Evolutionary conservation across 2,113 vertebrate genomes (phyloP), one percentile per base, ranked within the genome.

Genomic region (Antennarius striatus): DNA sequence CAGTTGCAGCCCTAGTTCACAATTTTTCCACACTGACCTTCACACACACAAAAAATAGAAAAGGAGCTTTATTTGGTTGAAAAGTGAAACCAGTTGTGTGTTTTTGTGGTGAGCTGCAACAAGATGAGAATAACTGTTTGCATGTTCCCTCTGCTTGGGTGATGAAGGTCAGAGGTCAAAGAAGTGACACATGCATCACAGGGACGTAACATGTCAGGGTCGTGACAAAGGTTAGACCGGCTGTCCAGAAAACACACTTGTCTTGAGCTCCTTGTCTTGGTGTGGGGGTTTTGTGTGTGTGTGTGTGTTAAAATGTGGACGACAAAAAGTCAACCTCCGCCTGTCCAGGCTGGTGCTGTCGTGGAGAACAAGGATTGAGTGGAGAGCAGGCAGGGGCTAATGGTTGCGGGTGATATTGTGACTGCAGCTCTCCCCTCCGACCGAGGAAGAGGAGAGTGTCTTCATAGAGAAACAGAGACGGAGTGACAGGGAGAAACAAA

Each of bases 341-440:
- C 47, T 68, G 66, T 59, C 56, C 73, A 54, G 39, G 60, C 7
- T 17, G 10, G 73, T 58, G 68, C 22, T 74, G 73, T 74, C 45
- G 68, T 49, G 92, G 93, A 88, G 91, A 92, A 88, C 91, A 88
- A 73, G 93, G 79, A 69, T 47, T 71, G 94, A 90, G 92, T 87
- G 93, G 94, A 93, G 94, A 95, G 91, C 87, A 43, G 93, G 90
- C 93, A 92, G 90, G 77, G 84, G 79, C 89, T 93, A 92, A 94
- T 92, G 92, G 91, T 91, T 90, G 93, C 85, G 4, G 7, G 90
- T 92, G 93, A 94, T 93, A 92, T 92, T 95, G 95, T 94, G 93
- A 95, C 94, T 93, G 89, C 90, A 90, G 90, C 93, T 94, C 94
- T 95, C 93, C 91, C 92, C 94, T 95, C 92, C 93, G 56, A 58